phyloP scores from a whole-genome alignment of 2,797 vertebrate genomes.

The Calcarius lapponicus region DNA sequence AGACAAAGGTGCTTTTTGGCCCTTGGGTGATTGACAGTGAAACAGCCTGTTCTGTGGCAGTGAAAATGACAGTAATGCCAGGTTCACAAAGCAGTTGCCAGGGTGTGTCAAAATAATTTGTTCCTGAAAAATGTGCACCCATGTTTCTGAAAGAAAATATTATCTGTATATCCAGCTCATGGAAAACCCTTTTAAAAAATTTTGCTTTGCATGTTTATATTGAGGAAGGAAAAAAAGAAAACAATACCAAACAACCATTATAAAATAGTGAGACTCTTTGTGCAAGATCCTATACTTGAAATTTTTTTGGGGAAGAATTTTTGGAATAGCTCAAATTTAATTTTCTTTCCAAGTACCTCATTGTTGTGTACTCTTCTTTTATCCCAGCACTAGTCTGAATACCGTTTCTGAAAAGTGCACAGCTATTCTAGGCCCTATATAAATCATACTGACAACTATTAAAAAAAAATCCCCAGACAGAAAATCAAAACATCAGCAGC shows the following conservation, averaged over 20 bases:
- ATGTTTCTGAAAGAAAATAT: background rate
- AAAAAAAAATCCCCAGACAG: background rate
- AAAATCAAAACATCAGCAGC: conserved; percentile 41
- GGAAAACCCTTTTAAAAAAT: background rate
- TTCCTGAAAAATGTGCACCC: background rate
- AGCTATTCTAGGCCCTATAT: background rate
- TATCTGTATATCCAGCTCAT: background rate
- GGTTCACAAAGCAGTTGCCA: background rate
- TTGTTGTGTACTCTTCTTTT: background rate
- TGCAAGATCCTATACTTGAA: background rate
- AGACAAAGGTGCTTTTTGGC: background rate
- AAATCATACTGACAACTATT: conserved; percentile 25
- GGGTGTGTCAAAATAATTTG: background rate
- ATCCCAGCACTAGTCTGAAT: background rate
- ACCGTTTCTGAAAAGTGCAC: background rate
- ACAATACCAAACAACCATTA: background rate
- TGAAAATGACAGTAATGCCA: background rate
- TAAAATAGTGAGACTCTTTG: background rate
- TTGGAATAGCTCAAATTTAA: background rate
- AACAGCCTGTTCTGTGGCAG: background rate
- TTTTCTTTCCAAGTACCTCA: background rate
- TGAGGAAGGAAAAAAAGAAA: background rate
- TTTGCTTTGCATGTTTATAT: accelerated
- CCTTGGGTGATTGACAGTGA: background rate
- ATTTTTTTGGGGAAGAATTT: accelerated